A percentile compares a stretch with the other conserved stretches of the same genome.
phyloP scores from a whole-genome alignment of 2,888 invertebrate species.

The Drosophila meridiana region DNA sequence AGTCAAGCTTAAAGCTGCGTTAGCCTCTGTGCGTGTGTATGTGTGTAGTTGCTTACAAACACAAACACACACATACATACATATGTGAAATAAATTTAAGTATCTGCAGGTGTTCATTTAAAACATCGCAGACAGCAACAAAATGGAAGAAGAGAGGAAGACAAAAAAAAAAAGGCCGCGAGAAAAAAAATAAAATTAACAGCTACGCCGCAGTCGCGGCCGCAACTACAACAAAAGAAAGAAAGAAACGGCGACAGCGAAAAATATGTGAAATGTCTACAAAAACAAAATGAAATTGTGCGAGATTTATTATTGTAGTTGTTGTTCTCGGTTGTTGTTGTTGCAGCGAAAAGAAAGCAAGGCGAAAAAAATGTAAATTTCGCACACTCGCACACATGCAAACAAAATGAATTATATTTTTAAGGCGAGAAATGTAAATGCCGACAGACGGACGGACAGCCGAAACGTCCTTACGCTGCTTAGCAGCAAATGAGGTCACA shows the following conservation, averaged over 20 bases:
- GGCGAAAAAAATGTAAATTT: constrained; percentile 55
- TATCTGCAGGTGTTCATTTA: constrained; percentile 85
- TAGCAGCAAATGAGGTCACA: constrained; percentile 54
- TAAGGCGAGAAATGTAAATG: constrained; percentile 55
- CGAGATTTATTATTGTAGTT: constrained; percentile 57
- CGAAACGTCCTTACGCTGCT: constrained; percentile 54
- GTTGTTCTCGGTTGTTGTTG: constrained; percentile 26
- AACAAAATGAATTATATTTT: constrained; percentile 55
- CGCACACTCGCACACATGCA: constrained; percentile 20
- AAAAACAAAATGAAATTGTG: constrained; percentile 70
- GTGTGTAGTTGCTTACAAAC: constrained; percentile 18
- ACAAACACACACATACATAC: constrained; percentile 25
- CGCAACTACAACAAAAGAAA: constrained; percentile 47
- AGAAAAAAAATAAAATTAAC: constrained; percentile 72
- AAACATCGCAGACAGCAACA: constrained; percentile 77
- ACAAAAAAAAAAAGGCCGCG: constrained; percentile 66
- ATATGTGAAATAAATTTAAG: constrained; percentile 84
- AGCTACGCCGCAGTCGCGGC: constrained; percentile 59
- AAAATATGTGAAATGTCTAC: constrained; percentile 61
- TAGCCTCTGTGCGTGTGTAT: constrained; percentile 30
- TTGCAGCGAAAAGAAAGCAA: constrained; percentile 40
- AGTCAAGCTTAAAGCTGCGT: constrained; percentile 65
- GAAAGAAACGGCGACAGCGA: constrained; percentile 37
- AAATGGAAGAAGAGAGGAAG: constrained; percentile 53
- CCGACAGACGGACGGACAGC: constrained; percentile 10